Base-by-base conservation (phyloP, 37 sponge, comb jelly and placozoan genomes). In the Chondrosia reniformis region DNA sequence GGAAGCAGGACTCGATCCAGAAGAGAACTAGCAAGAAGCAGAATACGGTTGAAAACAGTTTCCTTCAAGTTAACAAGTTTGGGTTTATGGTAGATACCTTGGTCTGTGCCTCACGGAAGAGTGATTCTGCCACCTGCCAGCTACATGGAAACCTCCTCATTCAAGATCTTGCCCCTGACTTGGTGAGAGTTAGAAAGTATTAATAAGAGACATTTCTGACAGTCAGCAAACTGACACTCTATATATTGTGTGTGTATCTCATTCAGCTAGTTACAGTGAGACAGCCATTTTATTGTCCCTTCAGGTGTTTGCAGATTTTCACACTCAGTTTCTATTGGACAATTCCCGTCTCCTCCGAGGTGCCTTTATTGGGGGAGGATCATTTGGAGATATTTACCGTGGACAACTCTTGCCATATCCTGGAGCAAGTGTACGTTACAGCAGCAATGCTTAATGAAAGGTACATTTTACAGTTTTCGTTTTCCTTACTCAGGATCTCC, bases 291-390 rank as follows among this genome's bases (percentile, higher is more conserved):
- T n/a, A n/a, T n/a, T n/a, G n/a, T 49, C 52, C 15, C 27, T 78
- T 21, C 61, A 91, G 92, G 74, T 93, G 38, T 95, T 95, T 81
- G 89, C 85, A 44, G 96, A 95, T 55, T 81, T 95, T 1, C 83
- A 88, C 4, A 42, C 46, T 19, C 32, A 78, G 22, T 81, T 55
- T 28, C n/a, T n/a, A n/a, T 33, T 95, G 37, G 73, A 83, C 24
- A 46, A 83, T 4, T 33, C 34, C 0, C 82, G 84, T 67, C 79
- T 95, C 39, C 80, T 85, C 45, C 55, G 75, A 52, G 84, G 89
- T 45, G 75, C 81, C 80, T 88, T 82, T 71, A 80, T 95, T 25
- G 89, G 80, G 49, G 71, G 76, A 33, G 92, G 92, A 6, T 45
- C 81, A 0, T 91, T 91, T 83, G 96, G 91, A 4, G 92, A 91